These are phyloP conservation scores for Thryonomys swinderianus DNA, from an alignment of 2,113 vertebrate species.

Conservation along the genomic window DNA sequence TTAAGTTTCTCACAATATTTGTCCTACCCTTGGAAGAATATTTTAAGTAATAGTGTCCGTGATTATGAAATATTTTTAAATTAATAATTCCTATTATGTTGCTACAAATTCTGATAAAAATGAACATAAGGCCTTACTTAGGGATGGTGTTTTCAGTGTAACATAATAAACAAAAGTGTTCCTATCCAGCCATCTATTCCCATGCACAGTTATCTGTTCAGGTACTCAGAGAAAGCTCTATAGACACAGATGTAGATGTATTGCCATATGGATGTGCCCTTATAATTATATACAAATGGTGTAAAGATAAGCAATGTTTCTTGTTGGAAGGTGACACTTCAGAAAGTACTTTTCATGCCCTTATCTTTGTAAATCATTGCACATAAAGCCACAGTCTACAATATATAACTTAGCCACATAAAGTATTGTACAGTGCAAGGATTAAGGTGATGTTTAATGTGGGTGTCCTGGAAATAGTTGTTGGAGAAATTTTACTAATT, in stretches of 20 bases:
- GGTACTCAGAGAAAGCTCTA: background rate
- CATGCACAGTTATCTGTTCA: background rate
- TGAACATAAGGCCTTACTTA: background rate
- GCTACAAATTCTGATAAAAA: constrained; percentile 26
- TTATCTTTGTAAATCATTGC: background rate
- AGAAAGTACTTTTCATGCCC: background rate
- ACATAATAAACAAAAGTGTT: background rate
- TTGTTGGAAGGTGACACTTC: background rate
- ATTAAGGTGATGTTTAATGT: background rate
- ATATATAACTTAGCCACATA: background rate
- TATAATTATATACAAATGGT: background rate
- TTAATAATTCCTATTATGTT: background rate
- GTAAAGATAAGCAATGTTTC: background rate
- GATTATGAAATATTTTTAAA: constrained; percentile 13
- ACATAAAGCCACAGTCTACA: background rate
- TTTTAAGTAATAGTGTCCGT: background rate
- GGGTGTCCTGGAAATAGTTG: background rate
- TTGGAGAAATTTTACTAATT: background rate
- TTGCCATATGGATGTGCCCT: background rate
- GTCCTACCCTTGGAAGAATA: background rate
- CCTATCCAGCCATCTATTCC: background rate
- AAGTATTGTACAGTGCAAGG: background rate
- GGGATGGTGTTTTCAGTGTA: background rate
- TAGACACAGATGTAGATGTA: background rate
- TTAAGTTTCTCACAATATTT: background rate